Base-by-base conservation (phyloP, 2,888 invertebrate species). In the Glyphotaelius pellucidus region DNA sequence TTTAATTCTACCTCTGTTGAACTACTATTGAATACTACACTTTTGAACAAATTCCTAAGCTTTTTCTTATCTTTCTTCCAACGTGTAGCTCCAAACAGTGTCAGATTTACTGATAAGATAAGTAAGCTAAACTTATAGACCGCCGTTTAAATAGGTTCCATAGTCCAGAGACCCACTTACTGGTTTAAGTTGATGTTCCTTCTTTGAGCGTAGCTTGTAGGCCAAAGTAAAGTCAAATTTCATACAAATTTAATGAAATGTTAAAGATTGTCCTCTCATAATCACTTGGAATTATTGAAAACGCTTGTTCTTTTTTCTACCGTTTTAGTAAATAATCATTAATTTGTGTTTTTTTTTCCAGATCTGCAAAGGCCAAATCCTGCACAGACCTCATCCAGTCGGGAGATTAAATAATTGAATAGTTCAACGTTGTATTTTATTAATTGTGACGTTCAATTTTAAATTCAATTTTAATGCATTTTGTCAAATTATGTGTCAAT, bases 351-450 rank as follows among this genome's bases (percentile, higher is more conserved):
- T 94, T 94, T 92, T 94, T 94, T 97, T 97, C 94, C 96, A 97
- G 97, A 95, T 96, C 97, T 93, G 96, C 96, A 95, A 97, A 97
- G 96, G 97, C 97, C 83, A 97, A 97, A 95, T 97, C 97, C 93
- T 97, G 97, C 95, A 97, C 97, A 94, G 97, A 97, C 95, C 96
- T 97, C 94, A 95, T 97, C 81, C 96, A 97, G 94, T 96, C 96
- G 94, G 97, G 97, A 93, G 95, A 96, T 94, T 96, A 95, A 92
- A 87, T 86, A 47, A 15, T 83, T 25, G 25, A 84, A 84, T 32
- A 35, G 32, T 84, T 84, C 35, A 84, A 84, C 5, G n/a, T 84
- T 38, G 11, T 32, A 30, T 52, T 47, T 47, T 47, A 87, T 83
- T 87, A 87, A 87, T 87, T 11, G 42, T 87, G 47, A 87, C 7